These are phyloP conservation scores for Ricordea florida DNA, from an alignment of 92 coral and sea anemone species.

Conservation along the genomic window DNA sequence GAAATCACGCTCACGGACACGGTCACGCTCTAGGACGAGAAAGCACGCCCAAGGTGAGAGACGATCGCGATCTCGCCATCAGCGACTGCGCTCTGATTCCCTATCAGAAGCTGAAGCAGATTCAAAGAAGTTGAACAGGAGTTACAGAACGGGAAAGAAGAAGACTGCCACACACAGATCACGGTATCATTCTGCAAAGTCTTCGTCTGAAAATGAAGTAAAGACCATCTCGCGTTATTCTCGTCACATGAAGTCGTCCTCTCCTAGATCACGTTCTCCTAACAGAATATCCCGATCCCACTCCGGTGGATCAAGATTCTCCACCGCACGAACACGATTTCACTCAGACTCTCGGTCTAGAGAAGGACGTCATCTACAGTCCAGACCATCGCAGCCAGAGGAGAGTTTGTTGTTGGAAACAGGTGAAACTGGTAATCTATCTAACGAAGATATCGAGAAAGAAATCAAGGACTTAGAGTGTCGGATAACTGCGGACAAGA, in stretches of 20 bases:
- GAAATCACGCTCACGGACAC: constrained; percentile 12
- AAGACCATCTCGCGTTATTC: no score
- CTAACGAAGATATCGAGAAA: constrained; percentile 60
- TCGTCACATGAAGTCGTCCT: background rate
- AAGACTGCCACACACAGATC: no score
- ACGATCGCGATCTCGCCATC: no score
- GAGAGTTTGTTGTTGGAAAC: background rate
- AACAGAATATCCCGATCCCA: background rate
- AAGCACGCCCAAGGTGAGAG: no score
- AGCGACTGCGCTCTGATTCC: background rate
- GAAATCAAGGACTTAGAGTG: constrained; percentile 84
- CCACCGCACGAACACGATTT: background rate
- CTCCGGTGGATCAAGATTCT: background rate
- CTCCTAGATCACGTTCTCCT: background rate
- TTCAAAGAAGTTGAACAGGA: no score
- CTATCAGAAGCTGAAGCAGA: background rate
- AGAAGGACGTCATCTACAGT: background rate
- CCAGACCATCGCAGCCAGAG: constrained; percentile 3
- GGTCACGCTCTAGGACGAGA: background rate
- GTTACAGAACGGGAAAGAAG: no score
- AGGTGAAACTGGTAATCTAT: constrained; percentile 34
- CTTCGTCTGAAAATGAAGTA: no score
- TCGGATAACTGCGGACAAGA: constrained; percentile 70
- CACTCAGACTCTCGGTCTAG: background rate
- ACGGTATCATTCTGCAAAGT: no score